Evolutionary conservation across 2,113 vertebrate genomes (phyloP), one percentile per base, ranked within the genome.

Genomic region (Isichthys henryi): DNA sequence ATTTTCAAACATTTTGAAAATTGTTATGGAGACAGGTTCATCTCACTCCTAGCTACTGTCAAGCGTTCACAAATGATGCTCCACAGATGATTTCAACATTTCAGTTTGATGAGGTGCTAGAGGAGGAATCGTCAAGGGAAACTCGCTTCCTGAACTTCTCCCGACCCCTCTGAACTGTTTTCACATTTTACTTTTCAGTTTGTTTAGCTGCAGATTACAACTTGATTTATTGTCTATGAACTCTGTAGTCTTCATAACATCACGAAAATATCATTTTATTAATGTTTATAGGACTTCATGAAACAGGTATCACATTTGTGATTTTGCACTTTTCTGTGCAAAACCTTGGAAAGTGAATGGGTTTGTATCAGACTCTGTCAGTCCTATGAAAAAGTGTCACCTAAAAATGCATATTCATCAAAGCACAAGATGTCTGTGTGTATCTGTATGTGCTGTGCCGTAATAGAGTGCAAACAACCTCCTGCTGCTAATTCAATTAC

Each of bases 41-140:
- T 27, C 23, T 50, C 23, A 5, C 23, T 86, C 83, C 49, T 86
- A 91, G 88, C 90, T 93, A 91, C 62, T 89, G 88, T 88, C 77
- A 86, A 91, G 92, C 0, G 0, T 27, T 86, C 21, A 15, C 8
- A 8, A 85, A 85, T 46, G 45, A 27, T 3, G 45, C 45, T 86
- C 83, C 45, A 15, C 46, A 48, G 82, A 85, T 85, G 48, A 85
- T 86, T 48, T 45, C 21, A 84, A 45, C 21, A 48, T 48, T 50
- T 86, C 45, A 86, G 48, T 46, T 23, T 15, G 82, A 85, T 46
- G 46, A 48, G 43, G 31, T 80, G 74, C 13, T 80, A 43, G 35
- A 80, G 74, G 74, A 80, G 35, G 74, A 80, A 80, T 43, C 35
- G 5, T 80, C 74, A 80, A 15, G 74, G 74, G 35, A 80, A 43